Evolutionary conservation across 2,888 invertebrate species (phyloP).

Genomic region (Brenthis daphne): DNA sequence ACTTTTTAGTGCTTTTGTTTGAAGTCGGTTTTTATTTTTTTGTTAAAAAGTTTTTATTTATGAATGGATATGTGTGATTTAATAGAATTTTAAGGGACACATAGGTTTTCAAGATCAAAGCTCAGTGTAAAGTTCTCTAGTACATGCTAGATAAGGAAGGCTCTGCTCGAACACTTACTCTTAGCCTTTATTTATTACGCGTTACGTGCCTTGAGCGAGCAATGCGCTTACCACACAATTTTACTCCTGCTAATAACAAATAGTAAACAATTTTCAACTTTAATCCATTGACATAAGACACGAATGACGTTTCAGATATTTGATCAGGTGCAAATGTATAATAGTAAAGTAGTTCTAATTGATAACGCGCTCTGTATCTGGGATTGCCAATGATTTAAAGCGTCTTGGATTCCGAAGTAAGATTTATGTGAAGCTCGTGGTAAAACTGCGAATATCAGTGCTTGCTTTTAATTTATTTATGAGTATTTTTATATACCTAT

Average conservation of each 20-base stretch:
- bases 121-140: constrained; percentile 66
- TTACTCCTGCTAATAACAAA: constrained; percentile 42
- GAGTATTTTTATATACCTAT: constrained; percentile 12
- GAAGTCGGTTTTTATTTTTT: no score
- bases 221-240: constrained; percentile 51
- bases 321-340: constrained; percentile 32
- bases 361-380: constrained; percentile 72
- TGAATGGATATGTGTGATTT: not conserved
- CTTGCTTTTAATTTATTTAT: constrained; percentile 22
- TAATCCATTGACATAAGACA: constrained; percentile 37
- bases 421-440: constrained; percentile 59
- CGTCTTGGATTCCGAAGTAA: constrained; percentile 61
- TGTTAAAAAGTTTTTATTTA: no score
- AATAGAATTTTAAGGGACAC: constrained; percentile 17
- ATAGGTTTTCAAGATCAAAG: constrained; percentile 48
- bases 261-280: constrained; percentile 44
- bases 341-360: constrained; percentile 65
- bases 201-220: constrained; percentile 71
- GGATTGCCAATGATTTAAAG: constrained; percentile 71
- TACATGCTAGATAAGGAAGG: constrained; percentile 69
- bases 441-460: constrained; percentile 39
- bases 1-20: no score
- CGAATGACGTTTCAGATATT: constrained; percentile 32
- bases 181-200: constrained; percentile 73
- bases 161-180: constrained; percentile 66